Conservation (phyloP, 2,888 invertebrate species). For the Coleophora deauratella region DNA sequence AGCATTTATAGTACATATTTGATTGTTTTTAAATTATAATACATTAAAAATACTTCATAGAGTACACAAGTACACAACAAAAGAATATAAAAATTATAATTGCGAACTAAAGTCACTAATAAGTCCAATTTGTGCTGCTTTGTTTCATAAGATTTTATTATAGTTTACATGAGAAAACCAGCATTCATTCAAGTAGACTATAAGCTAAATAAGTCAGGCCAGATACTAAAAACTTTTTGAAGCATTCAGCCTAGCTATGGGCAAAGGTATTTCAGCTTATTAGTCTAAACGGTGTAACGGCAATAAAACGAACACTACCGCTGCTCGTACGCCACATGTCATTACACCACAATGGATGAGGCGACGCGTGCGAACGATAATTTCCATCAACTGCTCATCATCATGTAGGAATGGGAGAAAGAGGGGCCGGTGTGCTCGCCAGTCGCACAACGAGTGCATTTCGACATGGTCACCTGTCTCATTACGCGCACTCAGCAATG, state of each 20-base stretch:
- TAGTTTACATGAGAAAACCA: too few species aligned
- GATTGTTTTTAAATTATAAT: too few species aligned
- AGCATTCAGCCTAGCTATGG: neutral
- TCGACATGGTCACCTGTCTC: conserved; percentile 68
- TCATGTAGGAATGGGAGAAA: conserved; percentile 71
- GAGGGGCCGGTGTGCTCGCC: conserved; percentile 55
- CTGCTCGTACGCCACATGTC: neutral
- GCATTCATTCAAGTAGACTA: too few species aligned
- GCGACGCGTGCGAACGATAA: conserved; percentile 36
- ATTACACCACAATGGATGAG: conserved; percentile 26
- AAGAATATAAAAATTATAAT: too few species aligned
- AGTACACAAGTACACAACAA: too few species aligned
- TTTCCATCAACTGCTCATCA: conserved; percentile 35
- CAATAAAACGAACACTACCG: neutral
- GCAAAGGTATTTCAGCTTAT: too few species aligned
- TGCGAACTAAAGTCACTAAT: too few species aligned
- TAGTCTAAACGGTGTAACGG: neutral
- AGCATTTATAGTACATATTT: too few species aligned
- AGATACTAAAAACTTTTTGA: neutral
- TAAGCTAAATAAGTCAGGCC: too few species aligned
- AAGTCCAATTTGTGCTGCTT: too few species aligned
- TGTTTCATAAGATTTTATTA: too few species aligned
- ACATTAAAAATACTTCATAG: too few species aligned
- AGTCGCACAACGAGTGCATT: conserved; percentile 66
- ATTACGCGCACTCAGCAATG: conserved; percentile 21